phyloP scores from a whole-genome alignment of 1,140 invertebrate genomes.

The Leptonema lineaticorne region DNA sequence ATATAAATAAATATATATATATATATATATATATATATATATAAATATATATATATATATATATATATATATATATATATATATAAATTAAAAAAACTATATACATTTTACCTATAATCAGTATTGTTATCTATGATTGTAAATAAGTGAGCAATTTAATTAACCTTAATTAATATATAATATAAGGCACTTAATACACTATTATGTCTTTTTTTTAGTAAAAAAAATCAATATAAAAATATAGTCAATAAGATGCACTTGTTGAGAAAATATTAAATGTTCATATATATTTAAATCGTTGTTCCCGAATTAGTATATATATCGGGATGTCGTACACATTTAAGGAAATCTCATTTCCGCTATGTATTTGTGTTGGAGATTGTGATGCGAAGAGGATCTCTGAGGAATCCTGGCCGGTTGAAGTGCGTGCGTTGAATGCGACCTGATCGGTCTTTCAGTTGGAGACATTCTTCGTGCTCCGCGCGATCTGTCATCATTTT shows the following conservation, averaged over 20 bases:
- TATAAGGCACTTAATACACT: conserved; percentile 34
- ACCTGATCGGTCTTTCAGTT: conserved; percentile 47
- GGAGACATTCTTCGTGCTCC: conserved; percentile 39
- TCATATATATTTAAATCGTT: not conserved
- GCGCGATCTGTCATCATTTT: conserved; percentile 47
- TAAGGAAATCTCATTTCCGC: conserved; percentile 62
- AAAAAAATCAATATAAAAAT: conserved; percentile 1
- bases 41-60: not conserved
- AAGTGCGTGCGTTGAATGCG: conserved; percentile 57
- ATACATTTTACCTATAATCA: conserved; percentile 11
- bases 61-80: not conserved
- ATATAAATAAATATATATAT: not conserved
- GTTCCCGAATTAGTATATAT: not conserved
- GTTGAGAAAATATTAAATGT: not conserved
- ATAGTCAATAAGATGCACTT: conserved; percentile 2
- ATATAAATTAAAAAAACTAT: not conserved
- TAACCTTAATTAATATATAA: not conserved
- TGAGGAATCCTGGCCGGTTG: conserved; percentile 50
- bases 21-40: not conserved
- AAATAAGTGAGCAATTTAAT: conserved; percentile 2
- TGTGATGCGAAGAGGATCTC: conserved; percentile 56
- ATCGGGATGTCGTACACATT: conserved; percentile 30
- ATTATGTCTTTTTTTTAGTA: no score
- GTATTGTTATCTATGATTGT: conserved; percentile 6
- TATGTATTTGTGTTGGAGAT: conserved; percentile 60